These are phyloP conservation scores for Mionectes olivaceus DNA, from an alignment of 2,797 vertebrate species.

Conservation along the genomic window DNA sequence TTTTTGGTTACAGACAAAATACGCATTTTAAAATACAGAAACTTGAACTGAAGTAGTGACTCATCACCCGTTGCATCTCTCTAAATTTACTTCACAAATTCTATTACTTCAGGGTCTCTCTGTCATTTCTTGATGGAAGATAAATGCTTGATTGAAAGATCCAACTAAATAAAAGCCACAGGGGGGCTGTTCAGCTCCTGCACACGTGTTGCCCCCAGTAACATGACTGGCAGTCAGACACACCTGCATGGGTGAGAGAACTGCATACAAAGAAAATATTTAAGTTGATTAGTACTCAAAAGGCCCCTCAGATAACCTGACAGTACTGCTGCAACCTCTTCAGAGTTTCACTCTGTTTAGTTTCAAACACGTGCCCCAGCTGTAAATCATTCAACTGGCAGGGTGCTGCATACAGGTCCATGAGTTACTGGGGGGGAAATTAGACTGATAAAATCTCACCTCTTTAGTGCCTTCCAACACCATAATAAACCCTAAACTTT, in stretches of 20 bases:
- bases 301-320: background rate
- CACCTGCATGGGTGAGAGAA: fast-evolving
- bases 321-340: background rate
- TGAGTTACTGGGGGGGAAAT: background rate
- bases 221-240: background rate
- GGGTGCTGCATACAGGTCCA: background rate
- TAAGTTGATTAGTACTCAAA: background rate
- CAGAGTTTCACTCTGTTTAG: background rate
- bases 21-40: background rate
- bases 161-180: background rate
- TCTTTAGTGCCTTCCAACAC: background rate
- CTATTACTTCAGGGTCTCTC: background rate
- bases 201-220: background rate
- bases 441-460: background rate
- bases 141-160: conserved; percentile 1
- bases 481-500: background rate
- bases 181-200: background rate
- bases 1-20: background rate
- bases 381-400: background rate
- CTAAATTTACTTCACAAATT: conserved; percentile 11
- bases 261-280: background rate
- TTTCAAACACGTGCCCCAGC: background rate
- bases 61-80: background rate
- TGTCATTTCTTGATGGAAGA: background rate
- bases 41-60: background rate